A percentile compares a stretch with the other conserved stretches of the same genome.
Conservation (phyloP, 2,113 vertebrate species). For the Falcunculus frontatus region DNA sequence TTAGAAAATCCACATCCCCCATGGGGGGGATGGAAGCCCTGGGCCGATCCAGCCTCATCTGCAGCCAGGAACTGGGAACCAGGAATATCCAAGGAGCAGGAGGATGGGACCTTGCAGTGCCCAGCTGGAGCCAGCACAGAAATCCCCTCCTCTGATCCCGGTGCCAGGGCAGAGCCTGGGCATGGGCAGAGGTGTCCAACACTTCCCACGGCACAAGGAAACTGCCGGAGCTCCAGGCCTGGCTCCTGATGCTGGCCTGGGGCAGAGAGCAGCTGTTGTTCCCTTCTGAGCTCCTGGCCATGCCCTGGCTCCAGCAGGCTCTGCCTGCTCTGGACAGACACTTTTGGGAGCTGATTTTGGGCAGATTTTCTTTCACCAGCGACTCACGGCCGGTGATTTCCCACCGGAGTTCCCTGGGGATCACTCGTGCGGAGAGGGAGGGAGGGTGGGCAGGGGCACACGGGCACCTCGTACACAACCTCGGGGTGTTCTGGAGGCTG, state of each 20-base stretch:
- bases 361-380: background rate
- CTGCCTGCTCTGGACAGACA: background rate
- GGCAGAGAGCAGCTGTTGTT: background rate
- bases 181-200: background rate
- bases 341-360: background rate
- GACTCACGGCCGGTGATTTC: fast-evolving
- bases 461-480: background rate
- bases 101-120: background rate
- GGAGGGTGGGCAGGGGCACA: fast-evolving
- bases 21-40: fast-evolving
- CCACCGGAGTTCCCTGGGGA: background rate
- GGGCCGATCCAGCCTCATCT: background rate
- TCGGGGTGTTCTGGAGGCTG: background rate
- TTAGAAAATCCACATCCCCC: background rate
- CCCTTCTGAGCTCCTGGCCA: background rate
- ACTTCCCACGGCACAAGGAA: background rate
- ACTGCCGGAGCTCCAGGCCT: background rate
- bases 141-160: background rate
- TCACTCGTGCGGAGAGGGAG: background rate
- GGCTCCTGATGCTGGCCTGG: background rate
- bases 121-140: background rate
- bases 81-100: background rate
- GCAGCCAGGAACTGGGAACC: background rate
- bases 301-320: background rate
- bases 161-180: background rate